Evolutionary conservation across 2,113 vertebrate species (phyloP), one percentile per base, ranked within the genome.

Genomic region (Mesitornis unicolor): DNA sequence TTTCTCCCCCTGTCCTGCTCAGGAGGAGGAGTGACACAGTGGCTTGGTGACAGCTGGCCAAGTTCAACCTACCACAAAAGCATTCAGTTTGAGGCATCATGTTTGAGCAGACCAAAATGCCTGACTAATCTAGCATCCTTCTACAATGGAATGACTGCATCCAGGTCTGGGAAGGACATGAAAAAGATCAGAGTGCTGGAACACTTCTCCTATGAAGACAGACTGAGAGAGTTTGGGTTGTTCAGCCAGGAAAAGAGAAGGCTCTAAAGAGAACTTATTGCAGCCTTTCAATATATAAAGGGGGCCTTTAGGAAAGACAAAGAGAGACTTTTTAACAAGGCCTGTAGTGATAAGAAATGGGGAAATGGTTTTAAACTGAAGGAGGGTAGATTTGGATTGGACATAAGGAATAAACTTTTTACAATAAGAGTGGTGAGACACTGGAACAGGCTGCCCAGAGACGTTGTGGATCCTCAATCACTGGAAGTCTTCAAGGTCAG

Each of bases 61-160:
- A 56, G 9, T 6, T 48, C 63, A 76, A 40, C 31, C 3, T 29
- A 43, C 6, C 18, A 29, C 17, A 25, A 11, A 29, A 45, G 1
- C 21, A 43, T 54, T 42, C 51, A 21, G 13, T 16, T 65, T 35
- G 8, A 65, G 28, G 4, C 4, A 10, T 10, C 20, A 6, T 12
- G 14, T 80, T 80, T 83, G 35, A 83, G n/a, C 7, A 80, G 40
- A 68, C 6, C 21, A 11, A 1, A 48, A 11, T 2, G 9, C 10
- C 24, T 74, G 6, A 21, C 12, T 40, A 38, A 35, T 22, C 3
- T 42, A 65, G 8, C 43, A 11, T 2, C 21, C 31, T 36, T 65
- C 24, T 47, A 8, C 1, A 2, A 4, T 2, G 21, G 18, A 48
- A 8, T 31, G n/a, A 16, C 31, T 53, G 28, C 31, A 3, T 8